phyloP scores from a whole-genome alignment of 2,113 vertebrate species.

The Thermophis baileyi region DNA sequence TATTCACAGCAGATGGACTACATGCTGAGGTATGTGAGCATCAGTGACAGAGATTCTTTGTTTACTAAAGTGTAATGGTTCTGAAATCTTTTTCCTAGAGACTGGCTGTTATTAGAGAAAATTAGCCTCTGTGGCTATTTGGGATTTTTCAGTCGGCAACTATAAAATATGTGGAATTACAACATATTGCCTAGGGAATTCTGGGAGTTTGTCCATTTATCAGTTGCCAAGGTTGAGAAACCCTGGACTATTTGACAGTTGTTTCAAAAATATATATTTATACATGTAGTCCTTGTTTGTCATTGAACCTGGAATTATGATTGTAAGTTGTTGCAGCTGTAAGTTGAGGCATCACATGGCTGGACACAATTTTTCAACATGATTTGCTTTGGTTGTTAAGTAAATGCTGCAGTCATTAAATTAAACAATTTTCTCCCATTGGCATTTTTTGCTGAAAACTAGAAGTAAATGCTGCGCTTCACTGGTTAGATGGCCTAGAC shows the following conservation, averaged over 20 bases:
- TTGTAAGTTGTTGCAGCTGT: not conserved
- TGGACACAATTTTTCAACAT: not conserved
- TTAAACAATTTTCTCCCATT: not conserved
- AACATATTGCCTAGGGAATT: not conserved
- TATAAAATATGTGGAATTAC: not conserved
- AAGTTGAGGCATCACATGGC: not conserved
- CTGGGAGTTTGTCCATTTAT: not conserved
- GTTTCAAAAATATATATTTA: not conserved
- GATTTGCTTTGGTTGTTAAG: not conserved
- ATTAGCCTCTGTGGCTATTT: not conserved
- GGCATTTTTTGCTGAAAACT: not conserved
- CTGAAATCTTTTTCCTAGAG: not conserved
- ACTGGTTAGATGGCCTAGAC: not conserved
- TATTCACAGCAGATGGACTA: conserved; percentile 90
- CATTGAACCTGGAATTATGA: not conserved
- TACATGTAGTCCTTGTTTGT: not conserved
- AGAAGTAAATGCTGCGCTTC: not conserved
- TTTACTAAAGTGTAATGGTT: not conserved
- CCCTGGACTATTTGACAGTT: not conserved
- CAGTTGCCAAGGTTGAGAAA: not conserved
- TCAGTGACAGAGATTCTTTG: not conserved
- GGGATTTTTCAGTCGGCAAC: not conserved
- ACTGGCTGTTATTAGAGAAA: not conserved
- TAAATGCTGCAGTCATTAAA: not conserved
- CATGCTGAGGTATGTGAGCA: conserved; percentile 83